A percentile compares a stretch with the other conserved stretches of the same genome.
These are phyloP conservation scores for Tipula vernalis DNA, from an alignment of 2,888 invertebrate genomes.

Conservation along the genomic window DNA sequence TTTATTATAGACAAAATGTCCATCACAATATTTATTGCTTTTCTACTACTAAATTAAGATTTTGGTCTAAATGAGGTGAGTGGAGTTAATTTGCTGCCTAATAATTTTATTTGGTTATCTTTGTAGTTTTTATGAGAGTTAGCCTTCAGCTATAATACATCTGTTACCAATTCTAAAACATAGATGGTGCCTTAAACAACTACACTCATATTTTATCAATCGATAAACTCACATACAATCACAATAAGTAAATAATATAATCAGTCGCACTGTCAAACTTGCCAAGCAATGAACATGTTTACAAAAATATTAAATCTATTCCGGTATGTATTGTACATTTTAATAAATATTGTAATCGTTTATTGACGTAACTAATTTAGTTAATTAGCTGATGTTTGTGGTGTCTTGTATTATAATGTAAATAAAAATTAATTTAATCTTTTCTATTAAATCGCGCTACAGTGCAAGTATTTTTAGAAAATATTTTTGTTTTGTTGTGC, in stretches of 20 bases:
- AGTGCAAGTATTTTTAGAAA: neutral
- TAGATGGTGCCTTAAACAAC: neutral
- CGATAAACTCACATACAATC: neutral
- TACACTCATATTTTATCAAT: neutral
- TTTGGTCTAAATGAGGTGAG: too few species aligned
- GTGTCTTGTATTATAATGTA: neutral
- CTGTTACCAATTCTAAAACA: neutral
- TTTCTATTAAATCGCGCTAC: neutral
- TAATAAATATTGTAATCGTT: neutral
- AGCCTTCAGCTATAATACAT: neutral
- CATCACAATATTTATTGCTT: too few species aligned
- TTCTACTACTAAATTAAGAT: too few species aligned
- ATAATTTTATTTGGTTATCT: too few species aligned
- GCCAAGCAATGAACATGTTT: neutral
- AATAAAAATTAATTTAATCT: neutral
- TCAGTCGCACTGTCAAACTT: neutral
- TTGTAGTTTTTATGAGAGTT: neutral
- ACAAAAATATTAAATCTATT: neutral
- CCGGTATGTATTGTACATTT: neutral
- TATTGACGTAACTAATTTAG: neutral
- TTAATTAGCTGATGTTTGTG: neutral
- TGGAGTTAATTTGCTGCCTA: neutral
- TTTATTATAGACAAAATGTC: too few species aligned
- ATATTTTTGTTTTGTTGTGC: neutral
- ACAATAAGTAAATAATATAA: neutral